Base-by-base conservation (phyloP, 2,888 invertebrate genomes). In the Eumerus sabulonum region DNA sequence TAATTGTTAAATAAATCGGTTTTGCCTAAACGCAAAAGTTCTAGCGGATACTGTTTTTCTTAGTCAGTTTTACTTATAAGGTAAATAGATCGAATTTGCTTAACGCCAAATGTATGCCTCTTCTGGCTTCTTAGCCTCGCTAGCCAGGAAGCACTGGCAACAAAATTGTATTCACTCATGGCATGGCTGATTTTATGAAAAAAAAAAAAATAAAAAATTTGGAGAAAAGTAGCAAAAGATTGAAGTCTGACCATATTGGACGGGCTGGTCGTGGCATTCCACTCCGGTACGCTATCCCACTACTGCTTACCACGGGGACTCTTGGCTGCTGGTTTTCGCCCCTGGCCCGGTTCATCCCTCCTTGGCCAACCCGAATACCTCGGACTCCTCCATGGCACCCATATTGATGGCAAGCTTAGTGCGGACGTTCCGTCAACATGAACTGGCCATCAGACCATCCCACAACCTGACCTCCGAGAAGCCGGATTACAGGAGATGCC, bases 241-340 rank as follows among this genome's bases (percentile, higher is more conserved):
- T 90, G 90, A 90, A 92, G 95, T 94, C 92, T 92, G 91, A 92
- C 92, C 93, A 86, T 94, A 90, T 95, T 92, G 92, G 91, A 90
- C 92, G 91, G 95, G 97, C 96, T 97, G 93, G 90, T 91, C 92
- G 92, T 93, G 93, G 93, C 92, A 92, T 91, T 92, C 92, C 94
- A 96, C 96, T 97, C 97, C 95, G 95, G 93, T 95, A 93, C 95
- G 97, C 97, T 94, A 95, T 96, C 96, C 97, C 96, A 95, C 96
- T 96, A 97, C 97, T 96, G 96, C 95, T 92, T 94, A 92, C 96
- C 96, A 95, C 96, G 96, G 96, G 93, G 95, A 95, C 96, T 98
- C 96, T 97, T 97, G 96, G 96, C 96, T 98, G 97, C 97, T 97
- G 95, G 93, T 96, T 97, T 96, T 94, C 97, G 96, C 95, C 95